Evolutionary conservation across 2,888 invertebrate species (phyloP), one percentile per base, ranked within the genome.

Genomic region (Agrenia bidenticulata): DNA sequence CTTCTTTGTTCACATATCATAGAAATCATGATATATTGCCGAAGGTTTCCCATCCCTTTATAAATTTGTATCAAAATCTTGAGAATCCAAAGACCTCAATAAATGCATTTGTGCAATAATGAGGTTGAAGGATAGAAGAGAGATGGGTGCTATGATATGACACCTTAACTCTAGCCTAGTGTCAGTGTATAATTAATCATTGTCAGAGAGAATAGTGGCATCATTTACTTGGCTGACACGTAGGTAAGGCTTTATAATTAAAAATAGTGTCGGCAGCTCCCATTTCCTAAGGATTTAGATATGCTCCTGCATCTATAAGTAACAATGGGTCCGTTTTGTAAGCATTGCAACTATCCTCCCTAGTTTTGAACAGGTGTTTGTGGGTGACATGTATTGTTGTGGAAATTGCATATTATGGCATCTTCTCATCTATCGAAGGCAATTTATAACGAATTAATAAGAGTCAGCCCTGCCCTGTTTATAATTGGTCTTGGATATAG

Each of bases 111-210:
- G 45, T 19, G 45, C 45, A 45, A 45, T 45, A 45, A 45, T 45
- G 45, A 45, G 45, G 45, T 19, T 45, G 45, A 45, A 4, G 51
- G 24, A 21, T 4, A 51, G 26, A 26, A 24, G 26, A 45, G 4
- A 24, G 26, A 57, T 57, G 57, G 41, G 37, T 37, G 37, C 21
- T 37, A 26, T 41, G 23, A 42, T 57, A 57, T 21, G 23, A 39
- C 23, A 32, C 7, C 5, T 39, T 9, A 39, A 9, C 50, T 51
- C 51, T 57, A 17, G 19, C 32, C 51, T 51, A 15, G 15, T 51
- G 51, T 51, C 51, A 51, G 19, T 11, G 23, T 24, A 27, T 50
- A 61, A 67, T 67, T 67, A 64, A 67, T 67, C 67, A 64, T 55
- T 67, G 67, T 67, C 67, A 67, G 42, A 56, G 21, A 32, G 24